Conservation (phyloP, 2,797 vertebrate species). For the Odontamblyopus lacepedii region DNA sequence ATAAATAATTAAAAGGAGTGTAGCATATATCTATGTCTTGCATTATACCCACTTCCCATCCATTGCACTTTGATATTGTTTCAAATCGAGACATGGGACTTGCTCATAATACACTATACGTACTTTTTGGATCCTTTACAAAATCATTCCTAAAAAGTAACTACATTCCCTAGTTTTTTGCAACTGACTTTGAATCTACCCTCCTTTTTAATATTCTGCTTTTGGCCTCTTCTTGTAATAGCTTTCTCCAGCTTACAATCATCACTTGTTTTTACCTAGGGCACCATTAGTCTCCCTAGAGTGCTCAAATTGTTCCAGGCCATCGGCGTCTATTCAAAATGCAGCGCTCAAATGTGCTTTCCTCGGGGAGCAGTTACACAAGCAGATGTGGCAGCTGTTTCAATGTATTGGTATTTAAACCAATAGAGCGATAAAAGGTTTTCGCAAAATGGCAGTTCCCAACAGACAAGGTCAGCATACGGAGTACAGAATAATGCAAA, state of each 20-base stretch:
- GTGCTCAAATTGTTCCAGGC: slow-evolving; percentile 27
- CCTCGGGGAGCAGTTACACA: slow-evolving; percentile 16
- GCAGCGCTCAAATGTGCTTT: slow-evolving; percentile 15
- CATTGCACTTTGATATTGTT: too few species aligned
- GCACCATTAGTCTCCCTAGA: slow-evolving; percentile 30
- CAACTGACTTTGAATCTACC: background rate
- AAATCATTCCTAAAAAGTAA: background rate
- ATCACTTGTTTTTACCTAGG: slow-evolving; percentile 8
- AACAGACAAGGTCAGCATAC: slow-evolving; percentile 11
- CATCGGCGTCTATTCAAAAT: slow-evolving; percentile 19
- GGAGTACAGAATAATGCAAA: slow-evolving; percentile 11
- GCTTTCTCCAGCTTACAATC: slow-evolving; percentile 3
- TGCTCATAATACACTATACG: background rate
- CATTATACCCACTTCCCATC: too few species aligned
- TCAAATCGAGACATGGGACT: too few species aligned
- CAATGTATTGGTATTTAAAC: slow-evolving; percentile 24
- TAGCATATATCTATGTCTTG: too few species aligned
- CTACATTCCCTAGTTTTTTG: background rate
- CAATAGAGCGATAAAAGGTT: slow-evolving; percentile 20
- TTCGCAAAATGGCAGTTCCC: slow-evolving; percentile 16
- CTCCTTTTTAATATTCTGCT: slow-evolving; percentile 8
- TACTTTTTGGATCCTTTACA: background rate
- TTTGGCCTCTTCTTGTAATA: background rate
- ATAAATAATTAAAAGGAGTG: too few species aligned
- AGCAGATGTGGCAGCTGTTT: slow-evolving; percentile 22